phyloP scores from a whole-genome alignment of 2,888 invertebrate genomes.

The Lepetodrilus schrolli region DNA sequence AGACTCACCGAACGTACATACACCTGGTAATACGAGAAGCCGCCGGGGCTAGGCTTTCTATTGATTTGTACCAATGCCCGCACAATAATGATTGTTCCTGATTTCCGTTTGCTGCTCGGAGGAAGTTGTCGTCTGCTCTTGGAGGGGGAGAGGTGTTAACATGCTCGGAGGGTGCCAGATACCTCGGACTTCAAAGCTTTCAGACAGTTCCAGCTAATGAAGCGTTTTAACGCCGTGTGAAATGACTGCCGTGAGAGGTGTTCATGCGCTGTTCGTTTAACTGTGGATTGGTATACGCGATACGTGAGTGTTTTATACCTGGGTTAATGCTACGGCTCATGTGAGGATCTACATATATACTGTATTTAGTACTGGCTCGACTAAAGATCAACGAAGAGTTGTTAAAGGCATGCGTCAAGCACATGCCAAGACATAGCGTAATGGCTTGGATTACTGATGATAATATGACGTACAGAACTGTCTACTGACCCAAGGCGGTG shows the following conservation, averaged over 20 bases:
- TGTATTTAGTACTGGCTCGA: neutral
- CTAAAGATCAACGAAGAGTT: neutral
- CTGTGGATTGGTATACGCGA: neutral
- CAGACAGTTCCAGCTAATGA: constrained; percentile 10
- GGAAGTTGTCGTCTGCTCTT: constrained; percentile 18
- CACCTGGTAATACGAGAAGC: neutral
- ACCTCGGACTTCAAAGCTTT: neutral
- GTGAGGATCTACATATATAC: neutral
- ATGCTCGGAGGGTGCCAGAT: neutral
- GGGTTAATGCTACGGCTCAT: neutral
- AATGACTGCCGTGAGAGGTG: neutral
- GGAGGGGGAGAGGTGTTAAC: neutral
- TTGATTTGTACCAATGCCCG: neutral
- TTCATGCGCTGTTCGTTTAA: neutral
- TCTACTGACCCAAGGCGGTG: too few relatives aligned
- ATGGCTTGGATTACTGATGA: too few relatives aligned
- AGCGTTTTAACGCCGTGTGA: neutral
- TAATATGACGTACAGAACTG: too few relatives aligned
- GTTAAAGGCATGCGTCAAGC: too few relatives aligned
- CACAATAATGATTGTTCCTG: neutral
- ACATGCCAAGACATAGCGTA: too few relatives aligned
- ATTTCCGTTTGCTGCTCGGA: neutral
- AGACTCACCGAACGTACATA: neutral
- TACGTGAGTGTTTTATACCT: neutral
- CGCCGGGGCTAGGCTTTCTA: neutral